Base-by-base conservation (phyloP, 2,888 invertebrate species). In the Troides oblongomaculatus region DNA sequence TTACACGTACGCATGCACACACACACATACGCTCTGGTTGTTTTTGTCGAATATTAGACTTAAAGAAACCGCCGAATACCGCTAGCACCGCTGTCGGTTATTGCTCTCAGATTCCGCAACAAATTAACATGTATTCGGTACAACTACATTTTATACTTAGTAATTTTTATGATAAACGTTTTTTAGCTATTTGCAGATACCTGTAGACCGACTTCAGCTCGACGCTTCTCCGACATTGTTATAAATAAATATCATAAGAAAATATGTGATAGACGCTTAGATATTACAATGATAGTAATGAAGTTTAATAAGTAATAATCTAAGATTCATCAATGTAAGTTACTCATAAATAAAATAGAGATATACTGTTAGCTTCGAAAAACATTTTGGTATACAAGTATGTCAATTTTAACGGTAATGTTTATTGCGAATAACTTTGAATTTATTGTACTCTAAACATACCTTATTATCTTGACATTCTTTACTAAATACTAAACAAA, bases 41-140 rank as follows among this genome's bases (percentile, higher is more conserved):
- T 91, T 90, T 90, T 92, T 90, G 88, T 87, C 81, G 87, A 90
- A 89, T 89, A 85, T 89, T 86, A 89, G 86, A 87, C 84, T 74
- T 84, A 83, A 88, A 85, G 89, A 89, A 90, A 90, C 90, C 90
- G 81, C 90, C 86, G 81, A 89, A 90, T 92, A 92, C 92, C 92
- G 92, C 92, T 92, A 92, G 85, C 86, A 82, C 76, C 79, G 83
- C 82, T 81, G 84, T 82, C 91, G 91, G 92, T 91, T 92, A 91
- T 91, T 92, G 92, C 92, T 91, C 92, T 91, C 91, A 75, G 89
- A 90, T 92, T 91, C 92, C 91, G 92, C 90, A 92, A 92, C 90
- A 91, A 92, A 92, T 92, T 92, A 92, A 90, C 91, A 92, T 92
- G 92, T 90, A 92, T 92, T 91, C 90, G 84, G 91, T 90, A 90